Evolutionary conservation across 2,888 invertebrate species (phyloP).

Genomic region (Chymomyza amoena): DNA sequence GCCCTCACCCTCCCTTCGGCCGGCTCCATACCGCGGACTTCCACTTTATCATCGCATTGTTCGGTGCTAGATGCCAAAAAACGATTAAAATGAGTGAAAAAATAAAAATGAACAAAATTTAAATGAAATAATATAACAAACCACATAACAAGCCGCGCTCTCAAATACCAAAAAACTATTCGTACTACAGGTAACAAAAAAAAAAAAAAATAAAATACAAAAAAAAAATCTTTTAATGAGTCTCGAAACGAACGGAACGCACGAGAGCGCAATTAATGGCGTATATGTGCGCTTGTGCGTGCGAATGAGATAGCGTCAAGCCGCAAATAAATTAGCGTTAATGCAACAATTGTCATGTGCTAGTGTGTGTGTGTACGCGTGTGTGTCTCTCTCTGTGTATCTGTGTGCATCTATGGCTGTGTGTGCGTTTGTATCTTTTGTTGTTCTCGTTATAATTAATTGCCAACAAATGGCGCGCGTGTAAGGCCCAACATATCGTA

Average conservation of each 20-base stretch:
- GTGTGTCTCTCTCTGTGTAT: not conserved
- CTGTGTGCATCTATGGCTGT: too few species aligned
- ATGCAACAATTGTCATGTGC: slow-evolving; percentile 43
- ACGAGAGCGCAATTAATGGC: slow-evolving; percentile 9
- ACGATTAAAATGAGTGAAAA: slow-evolving; percentile 32
- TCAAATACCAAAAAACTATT: not conserved
- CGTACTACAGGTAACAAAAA: slow-evolving; percentile 8
- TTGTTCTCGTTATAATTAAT: slow-evolving; percentile 53
- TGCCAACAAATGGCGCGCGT: slow-evolving; percentile 57
- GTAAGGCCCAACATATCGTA: slow-evolving; percentile 15
- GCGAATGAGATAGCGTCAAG: slow-evolving; percentile 7
- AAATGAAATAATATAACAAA: slow-evolving; percentile 44
- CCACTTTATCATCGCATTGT: slow-evolving; percentile 32
- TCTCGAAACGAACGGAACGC: slow-evolving; percentile 13
- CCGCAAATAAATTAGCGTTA: slow-evolving; percentile 41
- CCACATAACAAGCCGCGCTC: slow-evolving; percentile 29
- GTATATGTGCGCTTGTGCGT: slow-evolving; percentile 5
- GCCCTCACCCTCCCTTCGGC: not conserved
- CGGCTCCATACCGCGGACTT: not conserved
- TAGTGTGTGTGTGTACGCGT: not conserved
- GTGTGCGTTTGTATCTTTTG: not conserved
- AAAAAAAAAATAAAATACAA: slow-evolving; percentile 1
- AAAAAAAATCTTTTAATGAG: slow-evolving; percentile 39
- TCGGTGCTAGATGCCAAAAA: slow-evolving; percentile 15
- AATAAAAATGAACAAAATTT: slow-evolving; percentile 45